These are phyloP conservation scores for Sterna hirundo DNA, from an alignment of 2,113 vertebrate species.

Conservation along the genomic window DNA sequence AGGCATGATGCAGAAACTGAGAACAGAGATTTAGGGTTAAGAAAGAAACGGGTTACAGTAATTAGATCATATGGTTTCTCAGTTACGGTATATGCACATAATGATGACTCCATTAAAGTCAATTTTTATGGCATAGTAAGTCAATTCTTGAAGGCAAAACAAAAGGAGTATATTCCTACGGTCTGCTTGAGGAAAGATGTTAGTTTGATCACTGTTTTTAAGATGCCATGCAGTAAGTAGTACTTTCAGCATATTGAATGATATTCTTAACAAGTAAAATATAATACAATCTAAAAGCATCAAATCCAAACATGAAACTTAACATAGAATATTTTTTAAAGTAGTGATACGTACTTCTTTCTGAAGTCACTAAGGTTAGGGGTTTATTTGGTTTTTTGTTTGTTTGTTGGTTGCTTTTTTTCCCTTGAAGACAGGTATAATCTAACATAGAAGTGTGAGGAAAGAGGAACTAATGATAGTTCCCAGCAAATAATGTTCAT, in stretches of 20 bases:
- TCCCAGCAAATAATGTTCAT: background rate
- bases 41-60: background rate
- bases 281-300: background rate
- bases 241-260: background rate
- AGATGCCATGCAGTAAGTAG: background rate
- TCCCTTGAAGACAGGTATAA: background rate
- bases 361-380: background rate
- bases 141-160: background rate
- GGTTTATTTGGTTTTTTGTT: background rate
- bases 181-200: background rate
- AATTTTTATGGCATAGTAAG: background rate
- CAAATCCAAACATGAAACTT: background rate
- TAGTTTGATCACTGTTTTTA: background rate
- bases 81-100: background rate
- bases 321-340: background rate
- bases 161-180: background rate
- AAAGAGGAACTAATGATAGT: background rate
- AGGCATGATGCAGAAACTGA: background rate
- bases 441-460: background rate
- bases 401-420: background rate
- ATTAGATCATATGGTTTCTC: background rate
- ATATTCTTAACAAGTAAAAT: background rate
- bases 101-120: background rate
- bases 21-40: background rate
- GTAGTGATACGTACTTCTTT: background rate